Evolutionary conservation across 2,888 invertebrate genomes (phyloP), one percentile per base, ranked within the genome.

Genomic region (Oxyscelio sp.): DNA sequence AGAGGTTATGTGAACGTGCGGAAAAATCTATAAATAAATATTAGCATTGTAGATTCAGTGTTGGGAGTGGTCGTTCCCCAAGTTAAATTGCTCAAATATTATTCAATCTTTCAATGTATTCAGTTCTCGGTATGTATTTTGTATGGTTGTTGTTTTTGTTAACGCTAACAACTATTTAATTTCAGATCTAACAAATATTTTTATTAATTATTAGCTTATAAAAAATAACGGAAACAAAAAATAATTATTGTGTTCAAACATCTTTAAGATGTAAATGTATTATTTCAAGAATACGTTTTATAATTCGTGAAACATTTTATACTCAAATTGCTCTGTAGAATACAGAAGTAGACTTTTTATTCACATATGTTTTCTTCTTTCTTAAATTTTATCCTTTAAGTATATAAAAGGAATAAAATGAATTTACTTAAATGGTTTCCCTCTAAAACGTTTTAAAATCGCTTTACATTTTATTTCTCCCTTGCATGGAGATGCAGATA

Each of bases 401-500:
- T 48, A 11, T 40, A 24, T 24, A 54, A 66, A 66, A 66, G 1
- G 40, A 31, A 21, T n/a, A 21, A 54, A 66, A 66, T 54, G 5
- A 40, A 56, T 68, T 54, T 24, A 56, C 56, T 68, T 56, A 27
- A 56, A 68, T 27, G 13, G 22, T 8, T 56, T 68, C n/a, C 22
- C 54, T 17, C 13, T 38, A 13, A 54, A 34, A 56, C 19, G 27
- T 45, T 50, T 65, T 65, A 34, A 45, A 48, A 31, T 34, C 34
- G 19, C 38, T 40, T 52, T 52, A 24, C 22, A 66, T 38, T 66
- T 54, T 66, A 48, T 66, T 52, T 40, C 66, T 40, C 15, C 66
- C 54, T 66, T 66, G 52, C 66, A 66, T 40, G 31, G 52, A 66
- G 38, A 68, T 43, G 54, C 34, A 68, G 68, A 68, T 68, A 68